Conservation (phyloP, 2,888 invertebrate species). For the Drosophila tripunctata region DNA sequence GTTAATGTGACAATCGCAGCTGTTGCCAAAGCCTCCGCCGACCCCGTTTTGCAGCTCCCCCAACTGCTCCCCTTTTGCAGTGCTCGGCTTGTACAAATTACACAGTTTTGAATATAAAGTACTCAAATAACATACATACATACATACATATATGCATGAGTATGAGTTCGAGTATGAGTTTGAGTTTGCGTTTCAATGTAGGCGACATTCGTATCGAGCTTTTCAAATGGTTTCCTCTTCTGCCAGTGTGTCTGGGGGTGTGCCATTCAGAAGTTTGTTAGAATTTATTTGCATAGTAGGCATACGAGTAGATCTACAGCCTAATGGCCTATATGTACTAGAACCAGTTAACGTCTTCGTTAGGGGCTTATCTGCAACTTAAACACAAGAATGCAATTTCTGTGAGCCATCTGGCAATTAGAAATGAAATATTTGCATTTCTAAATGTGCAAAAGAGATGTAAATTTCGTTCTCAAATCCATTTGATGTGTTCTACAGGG, state of each 20-base stretch:
- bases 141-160: not conserved
- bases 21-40: conserved; percentile 45
- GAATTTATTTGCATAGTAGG: conserved; percentile 14
- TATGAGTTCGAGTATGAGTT: not conserved
- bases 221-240: conserved; percentile 3
- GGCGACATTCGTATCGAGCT: conserved; percentile 16
- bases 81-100: conserved; percentile 72
- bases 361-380: conserved; percentile 14
- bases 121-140: conserved; percentile 56
- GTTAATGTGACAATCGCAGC: conserved; percentile 76
- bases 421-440: conserved; percentile 18
- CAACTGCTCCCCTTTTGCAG: not conserved
- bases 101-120: conserved; percentile 80
- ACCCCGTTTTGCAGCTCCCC: not conserved
- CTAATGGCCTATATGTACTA: conserved; percentile 15
- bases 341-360: conserved; percentile 14
- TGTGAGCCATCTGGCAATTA: conserved; percentile 26
- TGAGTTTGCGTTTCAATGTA: not conserved
- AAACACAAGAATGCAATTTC: conserved; percentile 21
- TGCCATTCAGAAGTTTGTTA: conserved; percentile 1
- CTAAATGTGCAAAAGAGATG: not conserved
- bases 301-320: conserved; percentile 7
- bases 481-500: not conserved
- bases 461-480: not conserved
- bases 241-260: not conserved